phyloP scores from a whole-genome alignment of 2,113 vertebrate species.

The Hystrix cristata region DNA sequence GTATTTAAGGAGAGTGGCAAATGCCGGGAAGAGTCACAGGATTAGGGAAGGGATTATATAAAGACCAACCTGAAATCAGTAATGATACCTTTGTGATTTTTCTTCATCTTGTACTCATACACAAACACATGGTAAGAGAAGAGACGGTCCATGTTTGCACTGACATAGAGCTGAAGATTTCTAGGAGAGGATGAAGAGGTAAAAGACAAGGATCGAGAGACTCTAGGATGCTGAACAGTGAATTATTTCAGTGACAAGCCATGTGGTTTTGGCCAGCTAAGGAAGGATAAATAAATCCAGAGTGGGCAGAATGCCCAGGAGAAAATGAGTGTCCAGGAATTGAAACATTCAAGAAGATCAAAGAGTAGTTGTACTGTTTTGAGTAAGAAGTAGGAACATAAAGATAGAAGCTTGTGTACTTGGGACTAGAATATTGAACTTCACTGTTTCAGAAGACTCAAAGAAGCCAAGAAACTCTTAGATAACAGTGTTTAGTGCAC shows the following conservation, averaged over 20 bases:
- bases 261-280: neutral
- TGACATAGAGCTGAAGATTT: neutral
- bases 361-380: neutral
- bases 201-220: neutral
- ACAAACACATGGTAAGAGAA: neutral
- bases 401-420: conserved; percentile 4
- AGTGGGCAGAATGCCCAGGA: conserved; percentile 35
- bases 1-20: conserved; percentile 17
- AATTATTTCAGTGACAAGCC: neutral
- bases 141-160: neutral
- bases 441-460: neutral
- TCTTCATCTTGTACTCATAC: neutral
- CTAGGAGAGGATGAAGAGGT: neutral
- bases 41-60: neutral
- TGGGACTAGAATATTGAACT: neutral
- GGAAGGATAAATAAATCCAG: conserved; percentile 50
- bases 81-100: neutral
- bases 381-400: neutral
- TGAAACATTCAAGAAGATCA: neutral
- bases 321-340: conserved; percentile 36
- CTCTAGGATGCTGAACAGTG: neutral
- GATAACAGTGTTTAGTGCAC: neutral
- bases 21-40: neutral
- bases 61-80: neutral
- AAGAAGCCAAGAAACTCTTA: neutral